These are phyloP conservation scores for Drosophila bocqueti DNA, from an alignment of 1,140 invertebrate genomes.

Conservation along the genomic window DNA sequence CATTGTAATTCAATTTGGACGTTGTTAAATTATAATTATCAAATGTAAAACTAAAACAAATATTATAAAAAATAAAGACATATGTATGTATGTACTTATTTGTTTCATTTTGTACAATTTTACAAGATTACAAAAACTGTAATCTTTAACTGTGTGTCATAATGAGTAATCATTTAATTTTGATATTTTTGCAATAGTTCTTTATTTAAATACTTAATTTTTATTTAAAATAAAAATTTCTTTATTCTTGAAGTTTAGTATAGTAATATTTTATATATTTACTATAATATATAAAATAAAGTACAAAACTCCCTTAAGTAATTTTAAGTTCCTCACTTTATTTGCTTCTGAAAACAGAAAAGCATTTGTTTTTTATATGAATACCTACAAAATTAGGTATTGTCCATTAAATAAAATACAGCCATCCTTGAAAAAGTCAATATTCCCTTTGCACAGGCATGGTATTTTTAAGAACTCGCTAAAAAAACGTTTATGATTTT, in stretches of 20 bases:
- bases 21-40: conserved; percentile 1
- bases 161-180: background rate
- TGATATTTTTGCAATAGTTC: background rate
- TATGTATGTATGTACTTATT: no score
- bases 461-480: background rate
- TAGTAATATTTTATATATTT: no score
- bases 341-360: no score
- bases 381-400: no score
- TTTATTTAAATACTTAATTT: background rate
- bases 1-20: background rate
- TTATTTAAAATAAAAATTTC: background rate
- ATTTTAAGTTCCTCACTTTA: no score
- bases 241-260: background rate
- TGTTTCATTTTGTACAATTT: background rate
- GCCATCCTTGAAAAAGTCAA: background rate
- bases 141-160: no score
- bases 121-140: background rate
- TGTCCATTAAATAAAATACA: no score
- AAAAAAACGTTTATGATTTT: conserved; percentile 5
- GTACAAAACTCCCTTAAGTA: background rate
- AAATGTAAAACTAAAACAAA: background rate
- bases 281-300: background rate
- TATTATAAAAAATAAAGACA: background rate
- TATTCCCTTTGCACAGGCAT: background rate
- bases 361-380: background rate